Conservation (phyloP, 2,888 invertebrate species). For the Ophion obscuratus region DNA sequence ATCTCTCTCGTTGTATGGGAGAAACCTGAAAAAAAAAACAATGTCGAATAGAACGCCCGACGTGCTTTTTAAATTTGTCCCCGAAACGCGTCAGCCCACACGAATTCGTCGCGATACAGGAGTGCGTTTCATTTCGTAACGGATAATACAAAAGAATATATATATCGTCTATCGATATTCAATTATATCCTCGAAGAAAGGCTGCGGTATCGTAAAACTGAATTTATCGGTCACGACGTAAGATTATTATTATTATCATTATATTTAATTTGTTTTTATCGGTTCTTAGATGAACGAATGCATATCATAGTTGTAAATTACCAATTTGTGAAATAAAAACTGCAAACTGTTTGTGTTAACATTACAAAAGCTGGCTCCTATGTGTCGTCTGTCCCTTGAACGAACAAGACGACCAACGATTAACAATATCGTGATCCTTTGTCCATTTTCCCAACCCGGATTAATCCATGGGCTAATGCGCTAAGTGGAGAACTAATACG, state of each 20-base stretch:
- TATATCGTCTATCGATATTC: slow-evolving; percentile 42
- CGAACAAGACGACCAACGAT: background rate
- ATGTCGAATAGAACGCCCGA: slow-evolving; percentile 31
- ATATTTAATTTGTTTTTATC: slow-evolving; percentile 72
- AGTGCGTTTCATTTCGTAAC: slow-evolving; percentile 29
- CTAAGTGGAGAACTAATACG: slow-evolving; percentile 18
- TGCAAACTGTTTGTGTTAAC: slow-evolving; percentile 86
- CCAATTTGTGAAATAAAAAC: slow-evolving; percentile 93
- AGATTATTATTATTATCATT: slow-evolving; percentile 59
- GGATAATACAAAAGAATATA: slow-evolving; percentile 5
- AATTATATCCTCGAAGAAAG: slow-evolving; percentile 51
- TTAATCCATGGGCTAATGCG: slow-evolving; percentile 23
- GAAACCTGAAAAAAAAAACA: slow-evolving; percentile 28
- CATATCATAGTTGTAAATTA: slow-evolving; percentile 97
- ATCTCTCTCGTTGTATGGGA: slow-evolving; percentile 21
- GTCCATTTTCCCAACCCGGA: background rate
- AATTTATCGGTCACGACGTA: slow-evolving; percentile 69
- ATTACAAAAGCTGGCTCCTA: slow-evolving; percentile 55
- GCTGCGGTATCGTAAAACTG: slow-evolving; percentile 59
- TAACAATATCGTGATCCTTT: slow-evolving; percentile 8
- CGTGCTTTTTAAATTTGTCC: slow-evolving; percentile 53
- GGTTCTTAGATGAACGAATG: slow-evolving; percentile 91
- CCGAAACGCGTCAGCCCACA: slow-evolving; percentile 49
- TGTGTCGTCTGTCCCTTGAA: slow-evolving; percentile 10
- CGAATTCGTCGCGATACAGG: slow-evolving; percentile 44